Evolutionary conservation across 2,113 vertebrate species (phyloP).

Genomic region (Chaetodon trifascialis): DNA sequence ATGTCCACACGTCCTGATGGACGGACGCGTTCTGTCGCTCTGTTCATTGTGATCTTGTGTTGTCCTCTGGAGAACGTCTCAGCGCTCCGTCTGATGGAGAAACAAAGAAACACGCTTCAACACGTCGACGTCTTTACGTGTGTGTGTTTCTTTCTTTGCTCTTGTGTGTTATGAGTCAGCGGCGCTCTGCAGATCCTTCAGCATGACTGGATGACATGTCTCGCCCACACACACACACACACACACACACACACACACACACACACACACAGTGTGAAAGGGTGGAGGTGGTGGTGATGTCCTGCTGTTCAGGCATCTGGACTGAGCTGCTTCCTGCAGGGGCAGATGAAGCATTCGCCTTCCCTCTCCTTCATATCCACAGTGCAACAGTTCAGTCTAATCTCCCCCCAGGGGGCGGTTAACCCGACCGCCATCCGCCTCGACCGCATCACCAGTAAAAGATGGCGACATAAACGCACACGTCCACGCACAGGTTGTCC

Average conservation of each 20-base stretch:
- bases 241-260: slow-evolving; percentile 1
- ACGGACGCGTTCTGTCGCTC: background rate
- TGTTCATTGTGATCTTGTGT: background rate
- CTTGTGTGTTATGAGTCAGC: slow-evolving; percentile 17
- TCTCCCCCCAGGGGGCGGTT: slow-evolving; percentile 1
- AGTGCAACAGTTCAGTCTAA: slow-evolving; percentile 24
- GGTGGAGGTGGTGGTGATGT: background rate
- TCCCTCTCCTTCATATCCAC: slow-evolving; percentile 8
- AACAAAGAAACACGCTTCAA: background rate
- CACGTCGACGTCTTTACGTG: background rate
- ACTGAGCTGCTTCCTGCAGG: slow-evolving; percentile 15
- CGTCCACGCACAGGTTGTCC: background rate
- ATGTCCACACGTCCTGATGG: background rate
- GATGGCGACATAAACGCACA: background rate
- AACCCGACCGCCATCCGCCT: background rate
- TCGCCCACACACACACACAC: slow-evolving; percentile 1
- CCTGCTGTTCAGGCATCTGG: slow-evolving; percentile 54
- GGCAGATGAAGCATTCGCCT: slow-evolving; percentile 19
- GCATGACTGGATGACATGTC: slow-evolving; percentile 2
- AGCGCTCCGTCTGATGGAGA: background rate
- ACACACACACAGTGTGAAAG: background rate
- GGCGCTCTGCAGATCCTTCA: slow-evolving; percentile 2
- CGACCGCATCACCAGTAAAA: background rate
- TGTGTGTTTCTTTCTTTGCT: background rate
- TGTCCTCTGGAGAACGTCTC: background rate